Evolutionary conservation across 2,113 vertebrate species (phyloP).

Genomic region (Crotophaga sulcirostris): DNA sequence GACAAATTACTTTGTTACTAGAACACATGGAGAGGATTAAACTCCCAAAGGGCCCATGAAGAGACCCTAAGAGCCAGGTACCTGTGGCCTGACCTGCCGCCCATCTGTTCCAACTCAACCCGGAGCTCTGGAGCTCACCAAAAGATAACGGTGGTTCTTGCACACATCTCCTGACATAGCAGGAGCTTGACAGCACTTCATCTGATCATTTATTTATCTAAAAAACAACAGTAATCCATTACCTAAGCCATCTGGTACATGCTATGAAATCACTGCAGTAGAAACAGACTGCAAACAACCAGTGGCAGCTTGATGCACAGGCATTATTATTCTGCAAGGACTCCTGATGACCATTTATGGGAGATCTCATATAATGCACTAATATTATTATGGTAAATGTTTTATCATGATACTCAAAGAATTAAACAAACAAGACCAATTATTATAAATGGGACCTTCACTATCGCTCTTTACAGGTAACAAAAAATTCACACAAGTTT

Average conservation of each 20-base stretch:
- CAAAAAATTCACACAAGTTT: not conserved
- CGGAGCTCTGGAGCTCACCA: not conserved
- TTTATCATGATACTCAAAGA: not conserved
- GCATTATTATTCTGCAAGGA: not conserved
- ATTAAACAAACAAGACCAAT: not conserved
- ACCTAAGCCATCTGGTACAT: not conserved
- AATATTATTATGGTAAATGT: not conserved
- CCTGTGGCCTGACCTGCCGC: rapidly evolving
- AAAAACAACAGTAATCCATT: not conserved
- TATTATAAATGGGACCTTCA: not conserved
- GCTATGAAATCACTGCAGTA: not conserved
- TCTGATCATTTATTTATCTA: not conserved
- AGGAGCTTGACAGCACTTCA: not conserved
- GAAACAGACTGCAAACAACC: not conserved
- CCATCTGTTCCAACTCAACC: not conserved
- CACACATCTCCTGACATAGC: not conserved
- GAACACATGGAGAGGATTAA: not conserved
- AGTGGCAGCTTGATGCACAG: not conserved
- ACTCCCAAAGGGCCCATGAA: not conserved
- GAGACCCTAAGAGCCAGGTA: not conserved
- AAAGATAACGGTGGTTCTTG: not conserved
- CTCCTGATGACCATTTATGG: not conserved
- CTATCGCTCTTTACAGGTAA: not conserved
- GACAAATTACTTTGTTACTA: not conserved
- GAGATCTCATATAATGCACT: not conserved